Base-by-base conservation (phyloP, 2,888 invertebrate genomes). In the Rhimphoctona megacephalus region DNA sequence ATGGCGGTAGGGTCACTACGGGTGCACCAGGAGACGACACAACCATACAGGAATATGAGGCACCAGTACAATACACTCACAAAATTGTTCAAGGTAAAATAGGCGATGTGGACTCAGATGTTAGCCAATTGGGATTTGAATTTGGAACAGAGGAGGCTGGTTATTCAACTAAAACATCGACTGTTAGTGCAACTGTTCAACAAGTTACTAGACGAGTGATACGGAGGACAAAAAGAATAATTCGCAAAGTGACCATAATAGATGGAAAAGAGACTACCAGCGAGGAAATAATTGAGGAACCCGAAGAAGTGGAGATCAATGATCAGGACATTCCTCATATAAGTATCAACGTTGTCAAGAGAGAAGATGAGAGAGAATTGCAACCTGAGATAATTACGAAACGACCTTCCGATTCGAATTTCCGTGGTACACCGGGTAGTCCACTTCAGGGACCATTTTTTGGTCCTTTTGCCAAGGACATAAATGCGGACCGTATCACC, bases 251-350 rank as follows among this genome's bases (percentile, higher is more conserved):
- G 3, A 97, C 97, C 0, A 96, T 98, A 7, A 96, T 98, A 83
- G 97, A 98, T 92, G 98, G 98, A 0, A 97, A 97, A 94, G 98
- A 98, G 94, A 97, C 97, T 86, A 96, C 97, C 0, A 97, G 97
- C 9, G 98, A 98, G 94, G 98, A 98, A 94, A 94, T 98, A 0
- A 95, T 98, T 66, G 98, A 98, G 92, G 98, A 98, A 93, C 98
- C 98, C 0, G 98, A 97, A 91, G 96, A 96, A 93, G 95, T 97
- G 6, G 97, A 97, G 94, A 95, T 97, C 14, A 95, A 95, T 49
- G 97, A 97, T 92, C 96, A 97, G 94, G 96, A 96, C 90, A 96
- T 97, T 89, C 97, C 97, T 0, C 95, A 96, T 89, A 96, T 97
- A 22, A 96, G 96, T 84, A 97, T 97, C 61, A 97, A 96, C 90